phyloP scores from a whole-genome alignment of 2,888 invertebrate genomes.

The Copidosoma aretas region DNA sequence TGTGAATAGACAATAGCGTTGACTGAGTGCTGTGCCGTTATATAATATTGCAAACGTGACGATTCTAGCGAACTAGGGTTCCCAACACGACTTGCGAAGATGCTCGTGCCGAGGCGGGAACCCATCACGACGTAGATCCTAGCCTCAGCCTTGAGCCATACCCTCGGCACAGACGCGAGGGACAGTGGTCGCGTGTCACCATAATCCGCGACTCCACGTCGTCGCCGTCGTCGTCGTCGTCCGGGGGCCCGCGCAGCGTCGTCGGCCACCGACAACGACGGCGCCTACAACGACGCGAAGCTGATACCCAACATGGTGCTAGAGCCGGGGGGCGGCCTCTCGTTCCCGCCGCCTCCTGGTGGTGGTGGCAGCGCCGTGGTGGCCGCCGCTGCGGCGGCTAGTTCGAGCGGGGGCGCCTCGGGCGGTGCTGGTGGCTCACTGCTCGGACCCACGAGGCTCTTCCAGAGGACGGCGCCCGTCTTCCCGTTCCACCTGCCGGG shows the following conservation, averaged over 20 bases:
- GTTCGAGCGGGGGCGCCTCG: conserved; percentile 50
- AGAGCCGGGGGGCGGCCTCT: conserved; percentile 62
- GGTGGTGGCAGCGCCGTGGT: conserved; percentile 55
- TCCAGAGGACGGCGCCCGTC: conserved; percentile 59
- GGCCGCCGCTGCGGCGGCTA: conserved; percentile 52
- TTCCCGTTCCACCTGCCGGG: conserved; percentile 60
- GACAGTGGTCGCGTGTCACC: neutral
- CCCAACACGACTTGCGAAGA: too few species aligned
- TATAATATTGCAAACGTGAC: too few species aligned
- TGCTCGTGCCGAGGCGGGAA: too few species aligned
- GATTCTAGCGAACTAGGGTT: too few species aligned
- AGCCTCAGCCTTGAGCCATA: neutral
- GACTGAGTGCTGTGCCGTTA: too few species aligned
- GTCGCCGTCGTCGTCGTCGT: neutral
- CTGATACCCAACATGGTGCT: conserved; percentile 62
- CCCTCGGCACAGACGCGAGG: neutral
- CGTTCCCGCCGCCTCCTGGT: conserved; percentile 61
- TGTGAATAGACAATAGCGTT: neutral
- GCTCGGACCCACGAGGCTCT: conserved; percentile 54
- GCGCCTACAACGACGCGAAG: conserved; percentile 45
- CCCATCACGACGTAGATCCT: neutral
- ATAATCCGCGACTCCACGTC: neutral
- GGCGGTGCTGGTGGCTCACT: conserved; percentile 49
- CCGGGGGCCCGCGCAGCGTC: conserved; percentile 14
- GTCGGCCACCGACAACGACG: conserved; percentile 25